phyloP scores from a whole-genome alignment of 2,888 invertebrate species.

The Morpho deidamia region DNA sequence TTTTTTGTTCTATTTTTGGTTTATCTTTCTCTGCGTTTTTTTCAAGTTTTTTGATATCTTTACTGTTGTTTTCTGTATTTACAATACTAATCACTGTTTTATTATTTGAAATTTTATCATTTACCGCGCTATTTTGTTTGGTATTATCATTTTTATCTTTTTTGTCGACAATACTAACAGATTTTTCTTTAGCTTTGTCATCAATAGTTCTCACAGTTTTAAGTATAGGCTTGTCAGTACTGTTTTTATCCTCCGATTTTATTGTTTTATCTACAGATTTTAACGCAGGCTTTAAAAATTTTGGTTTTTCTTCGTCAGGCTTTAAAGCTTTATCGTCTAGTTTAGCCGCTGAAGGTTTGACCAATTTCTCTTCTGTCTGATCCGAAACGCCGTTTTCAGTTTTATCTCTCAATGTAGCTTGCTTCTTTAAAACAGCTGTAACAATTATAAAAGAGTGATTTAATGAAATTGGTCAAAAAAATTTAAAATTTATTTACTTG shows the following conservation, averaged over 20 bases:
- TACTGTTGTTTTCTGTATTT: slow-evolving; percentile 21
- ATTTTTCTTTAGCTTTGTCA: slow-evolving; percentile 64
- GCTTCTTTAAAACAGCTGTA: slow-evolving; percentile 65
- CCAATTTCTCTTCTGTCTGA: slow-evolving; percentile 56
- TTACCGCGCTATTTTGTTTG: slow-evolving; percentile 27
- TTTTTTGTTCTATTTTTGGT: slow-evolving; percentile 32
- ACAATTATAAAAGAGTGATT: no score
- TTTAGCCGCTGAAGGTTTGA: slow-evolving; percentile 64
- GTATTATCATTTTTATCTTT: slow-evolving; percentile 38
- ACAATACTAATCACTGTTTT: slow-evolving; percentile 35
- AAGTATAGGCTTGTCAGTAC: slow-evolving; percentile 49
- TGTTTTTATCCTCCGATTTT: slow-evolving; percentile 43
- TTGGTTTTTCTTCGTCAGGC: slow-evolving; percentile 55
- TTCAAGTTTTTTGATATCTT: slow-evolving; percentile 37
- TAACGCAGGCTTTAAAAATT: slow-evolving; percentile 48
- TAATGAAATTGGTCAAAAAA: no score
- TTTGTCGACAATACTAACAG: slow-evolving; percentile 63
- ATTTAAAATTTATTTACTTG: no score
- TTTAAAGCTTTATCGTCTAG: slow-evolving; percentile 50
- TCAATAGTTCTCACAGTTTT: slow-evolving; percentile 64
- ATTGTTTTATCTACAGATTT: slow-evolving; percentile 37
- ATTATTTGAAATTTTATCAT: slow-evolving; percentile 39
- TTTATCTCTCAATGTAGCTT: slow-evolving; percentile 65
- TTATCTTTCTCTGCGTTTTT: slow-evolving; percentile 25
- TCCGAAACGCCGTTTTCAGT: slow-evolving; percentile 57